Evolutionary conservation across 2,113 vertebrate genomes (phyloP), one percentile per base, ranked within the genome.

Genomic region (Sorex araneus): DNA sequence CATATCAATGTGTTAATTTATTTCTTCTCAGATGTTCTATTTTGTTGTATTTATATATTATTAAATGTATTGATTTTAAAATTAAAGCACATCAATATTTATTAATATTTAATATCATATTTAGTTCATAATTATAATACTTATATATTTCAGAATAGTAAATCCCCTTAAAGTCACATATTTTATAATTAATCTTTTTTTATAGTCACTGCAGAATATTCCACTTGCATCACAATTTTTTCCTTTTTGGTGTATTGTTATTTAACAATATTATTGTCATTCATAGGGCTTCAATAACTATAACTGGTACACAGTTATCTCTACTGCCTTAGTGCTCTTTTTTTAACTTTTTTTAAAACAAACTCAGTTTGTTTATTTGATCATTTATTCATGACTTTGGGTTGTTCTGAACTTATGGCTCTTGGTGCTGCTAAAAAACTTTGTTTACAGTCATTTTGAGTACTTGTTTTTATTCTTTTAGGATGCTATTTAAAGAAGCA

Each of bases 131-230:
- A 79, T 86, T 77, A 90, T 57, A 87, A 80, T 67, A 66, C 36
- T 84, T 87, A 57, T 92, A 21, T 73, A 32, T 13, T 89, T 91
- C 82, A 85, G 82, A 92, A 77, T 75, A 92, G 84, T 89, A 70
- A 69, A 5, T 76, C n/a, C 43, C 25, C 13, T 89, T 82, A 1
- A 63, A 77, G 45, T 25, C 19, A 34, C 11, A 73, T 84, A 74
- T 43, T 43, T 94, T 40, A 25, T 73, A 87, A 85, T 87, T 64
- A 50, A 89, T 89, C 81, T 87, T 92, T 82, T 84, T 94, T 4
- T 64, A 81, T 64, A 86, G 90, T 92, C 73, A 25, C 8, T 78
- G 80, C 23, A 92, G 60, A 73, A 67, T 75, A 93, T 70, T 30
- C 28, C 27, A 54, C 2, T 18, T 66, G 8, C 25, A 10, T 0